Conservation (phyloP, 2,113 vertebrate species). For the Lepisosteus osseus region DNA sequence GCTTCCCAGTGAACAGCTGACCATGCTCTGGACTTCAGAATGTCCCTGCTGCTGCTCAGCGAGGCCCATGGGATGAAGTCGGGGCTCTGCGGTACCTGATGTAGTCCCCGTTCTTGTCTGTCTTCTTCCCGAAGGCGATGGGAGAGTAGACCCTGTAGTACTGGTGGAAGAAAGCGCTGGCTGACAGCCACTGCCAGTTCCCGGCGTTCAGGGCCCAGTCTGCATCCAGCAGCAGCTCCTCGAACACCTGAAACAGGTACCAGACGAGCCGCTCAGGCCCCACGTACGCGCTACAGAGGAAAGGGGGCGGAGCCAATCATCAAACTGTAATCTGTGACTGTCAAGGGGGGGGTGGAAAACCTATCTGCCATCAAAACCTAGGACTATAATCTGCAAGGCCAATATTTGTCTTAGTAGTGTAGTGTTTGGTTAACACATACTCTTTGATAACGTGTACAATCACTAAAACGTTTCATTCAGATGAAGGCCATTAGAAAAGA, state of each 20-base stretch:
- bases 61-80: background rate
- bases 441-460: too few species aligned
- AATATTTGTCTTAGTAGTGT: too few species aligned
- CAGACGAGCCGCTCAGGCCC: background rate
- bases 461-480: too few species aligned
- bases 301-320: too few species aligned
- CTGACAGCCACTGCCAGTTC: slow-evolving; percentile 71
- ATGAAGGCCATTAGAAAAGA: too few species aligned
- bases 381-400: too few species aligned
- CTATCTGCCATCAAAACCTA: background rate
- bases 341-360: background rate
- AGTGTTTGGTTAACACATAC: too few species aligned
- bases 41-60: too few species aligned
- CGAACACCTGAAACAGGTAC: slow-evolving; percentile 54
- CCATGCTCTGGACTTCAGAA: too few species aligned
- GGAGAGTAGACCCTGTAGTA: slow-evolving; percentile 69
- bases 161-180: slow-evolving; percentile 69
- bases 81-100: slow-evolving; percentile 50
- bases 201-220: slow-evolving; percentile 67
- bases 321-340: too few species aligned
- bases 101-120: slow-evolving; percentile 60
- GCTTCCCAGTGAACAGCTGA: too few species aligned
- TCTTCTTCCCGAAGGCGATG: slow-evolving; percentile 62
- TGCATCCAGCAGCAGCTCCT: slow-evolving; percentile 60
- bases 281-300: too few species aligned